A percentile compares a stretch with the other conserved stretches of the same genome.
Evolutionary conservation across 2,888 invertebrate species (phyloP).

Genomic region (Cantharis lateralis): DNA sequence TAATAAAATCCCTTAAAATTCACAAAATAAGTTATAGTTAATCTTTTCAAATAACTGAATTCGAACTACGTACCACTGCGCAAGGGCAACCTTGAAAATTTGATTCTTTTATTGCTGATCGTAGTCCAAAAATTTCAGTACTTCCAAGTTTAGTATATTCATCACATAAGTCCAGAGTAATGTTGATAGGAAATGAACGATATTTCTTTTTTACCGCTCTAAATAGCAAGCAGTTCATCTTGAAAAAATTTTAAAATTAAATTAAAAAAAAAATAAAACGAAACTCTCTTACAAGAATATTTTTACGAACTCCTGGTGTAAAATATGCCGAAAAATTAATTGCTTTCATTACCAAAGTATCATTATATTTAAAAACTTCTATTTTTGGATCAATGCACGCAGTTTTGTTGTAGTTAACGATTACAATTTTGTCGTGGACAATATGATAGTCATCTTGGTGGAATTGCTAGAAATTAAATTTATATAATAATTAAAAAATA

Average conservation of each 20-base stretch:
- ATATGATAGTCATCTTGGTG: not conserved
- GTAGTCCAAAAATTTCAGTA: not conserved
- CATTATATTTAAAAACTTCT: not conserved
- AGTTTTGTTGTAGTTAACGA: not conserved
- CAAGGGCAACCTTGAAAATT: not conserved
- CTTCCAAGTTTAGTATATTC: not conserved
- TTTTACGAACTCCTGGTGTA: conserved; percentile 1
- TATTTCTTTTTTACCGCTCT: not conserved
- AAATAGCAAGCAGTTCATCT: not conserved
- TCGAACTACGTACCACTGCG: not conserved
- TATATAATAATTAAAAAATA: not conserved
- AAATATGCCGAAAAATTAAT: conserved; percentile 4
- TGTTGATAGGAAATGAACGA: conserved; percentile 5
- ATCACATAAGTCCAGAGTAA: not conserved
- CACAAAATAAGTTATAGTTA: not conserved
- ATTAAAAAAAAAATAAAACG: no score
- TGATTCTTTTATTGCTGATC: not conserved
- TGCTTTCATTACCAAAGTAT: not conserved
- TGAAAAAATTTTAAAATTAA: not conserved
- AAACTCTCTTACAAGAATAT: conserved; percentile 2
- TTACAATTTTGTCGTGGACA: not conserved
- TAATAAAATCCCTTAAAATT: not conserved
- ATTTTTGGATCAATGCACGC: not conserved
- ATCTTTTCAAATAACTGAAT: not conserved
- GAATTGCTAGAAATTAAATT: not conserved